These are phyloP conservation scores for Mesorhabditis belari DNA, from an alignment of 2,888 invertebrate genomes.

Conservation along the genomic window DNA sequence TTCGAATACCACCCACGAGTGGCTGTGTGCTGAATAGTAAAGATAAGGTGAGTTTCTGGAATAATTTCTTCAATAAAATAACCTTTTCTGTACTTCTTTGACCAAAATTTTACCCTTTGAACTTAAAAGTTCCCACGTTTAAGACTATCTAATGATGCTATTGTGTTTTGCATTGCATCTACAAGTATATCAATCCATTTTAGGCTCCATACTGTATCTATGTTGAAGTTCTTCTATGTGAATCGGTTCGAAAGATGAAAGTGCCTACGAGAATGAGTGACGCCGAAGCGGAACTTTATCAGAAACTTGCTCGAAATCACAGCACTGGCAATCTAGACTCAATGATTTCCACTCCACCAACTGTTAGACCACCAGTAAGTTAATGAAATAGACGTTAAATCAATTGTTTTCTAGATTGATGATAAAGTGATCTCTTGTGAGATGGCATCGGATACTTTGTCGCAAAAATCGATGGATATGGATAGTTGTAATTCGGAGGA, in stretches of 20 bases:
- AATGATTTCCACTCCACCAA: not conserved
- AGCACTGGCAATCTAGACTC: constrained; percentile 6
- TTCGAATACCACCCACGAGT: constrained; percentile 90
- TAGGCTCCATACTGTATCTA: constrained; percentile 95
- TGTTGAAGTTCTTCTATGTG: constrained; percentile 70
- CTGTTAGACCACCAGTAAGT: not conserved
- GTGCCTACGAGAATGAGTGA: constrained; percentile 10
- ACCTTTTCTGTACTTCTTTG: not conserved
- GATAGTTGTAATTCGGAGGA: not conserved
- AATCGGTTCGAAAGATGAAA: constrained; percentile 4
- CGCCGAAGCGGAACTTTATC: constrained; percentile 11
- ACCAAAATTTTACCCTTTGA: not conserved
- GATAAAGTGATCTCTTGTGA: not conserved
- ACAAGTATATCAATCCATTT: constrained; percentile 2
- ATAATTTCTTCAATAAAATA: not conserved
- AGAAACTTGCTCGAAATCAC: constrained; percentile 3
- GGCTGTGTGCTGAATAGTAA: constrained; percentile 98
- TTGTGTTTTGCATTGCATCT: not conserved
- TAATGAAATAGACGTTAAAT: not conserved
- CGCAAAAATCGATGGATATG: not conserved
- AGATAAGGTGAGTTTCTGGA: constrained; percentile 71
- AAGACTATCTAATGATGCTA: not conserved
- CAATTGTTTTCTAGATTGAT: not conserved
- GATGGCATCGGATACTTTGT: not conserved
- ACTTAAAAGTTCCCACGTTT: not conserved